phyloP scores from a whole-genome alignment of 2,113 vertebrate genomes.

The Hippolais icterina region DNA sequence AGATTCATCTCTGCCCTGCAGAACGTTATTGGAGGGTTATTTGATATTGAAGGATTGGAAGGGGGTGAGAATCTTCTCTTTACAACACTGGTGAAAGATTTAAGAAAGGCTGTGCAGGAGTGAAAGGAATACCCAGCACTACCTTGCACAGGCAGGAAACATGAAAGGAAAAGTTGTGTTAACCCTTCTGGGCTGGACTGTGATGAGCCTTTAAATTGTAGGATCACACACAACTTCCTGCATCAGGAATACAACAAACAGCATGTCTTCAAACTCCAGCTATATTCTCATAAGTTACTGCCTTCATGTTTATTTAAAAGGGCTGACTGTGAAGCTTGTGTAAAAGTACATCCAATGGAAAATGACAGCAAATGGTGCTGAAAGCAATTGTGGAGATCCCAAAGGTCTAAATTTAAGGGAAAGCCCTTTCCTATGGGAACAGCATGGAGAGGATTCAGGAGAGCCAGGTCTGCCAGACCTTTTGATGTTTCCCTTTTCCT shows the following conservation, averaged over 20 bases:
- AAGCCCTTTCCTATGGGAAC: not conserved
- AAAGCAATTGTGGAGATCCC: not conserved
- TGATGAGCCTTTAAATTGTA: not conserved
- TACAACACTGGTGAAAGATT: not conserved
- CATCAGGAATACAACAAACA: not conserved
- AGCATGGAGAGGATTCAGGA: not conserved
- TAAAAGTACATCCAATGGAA: not conserved
- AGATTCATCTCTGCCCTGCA: not conserved
- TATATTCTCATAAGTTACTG: not conserved
- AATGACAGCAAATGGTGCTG: not conserved
- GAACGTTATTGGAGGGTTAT: not conserved
- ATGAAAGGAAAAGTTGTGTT: not conserved
- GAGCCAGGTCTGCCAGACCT: not conserved
- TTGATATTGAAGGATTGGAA: not conserved
- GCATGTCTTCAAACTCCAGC: not conserved
- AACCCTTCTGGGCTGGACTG: not conserved
- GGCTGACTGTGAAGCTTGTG: not conserved
- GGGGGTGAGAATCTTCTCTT: not conserved
- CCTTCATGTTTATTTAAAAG: conserved; percentile 31
- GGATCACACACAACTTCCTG: not conserved
- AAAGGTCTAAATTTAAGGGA: not conserved
- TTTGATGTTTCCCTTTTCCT: not conserved
- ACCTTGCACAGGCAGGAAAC: not conserved
- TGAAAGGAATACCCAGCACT: not conserved
- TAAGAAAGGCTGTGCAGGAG: not conserved